phyloP scores from a whole-genome alignment of 2,888 invertebrate genomes.

The Agriopis marginaria region DNA sequence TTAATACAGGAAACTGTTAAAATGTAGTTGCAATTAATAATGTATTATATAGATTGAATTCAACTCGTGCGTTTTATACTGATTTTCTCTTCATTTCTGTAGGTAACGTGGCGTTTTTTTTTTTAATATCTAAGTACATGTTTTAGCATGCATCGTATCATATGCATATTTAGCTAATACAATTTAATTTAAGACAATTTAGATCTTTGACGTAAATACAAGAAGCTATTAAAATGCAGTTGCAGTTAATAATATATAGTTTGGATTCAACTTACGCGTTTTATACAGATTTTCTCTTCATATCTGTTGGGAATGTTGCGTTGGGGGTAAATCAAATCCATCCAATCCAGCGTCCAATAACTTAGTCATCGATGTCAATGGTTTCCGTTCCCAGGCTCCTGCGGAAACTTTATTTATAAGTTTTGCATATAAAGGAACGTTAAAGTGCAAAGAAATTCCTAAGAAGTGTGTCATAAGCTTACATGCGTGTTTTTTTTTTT shows the following conservation, averaged over 20 bases:
- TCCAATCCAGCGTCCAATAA: constrained; percentile 12
- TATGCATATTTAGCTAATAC: too few species aligned
- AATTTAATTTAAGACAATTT: too few species aligned
- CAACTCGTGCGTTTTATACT: constrained; percentile 4
- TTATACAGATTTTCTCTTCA: constrained; percentile 13
- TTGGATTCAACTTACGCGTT: not conserved
- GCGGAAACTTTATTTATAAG: constrained; percentile 1
- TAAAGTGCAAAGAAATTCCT: constrained; percentile 1
- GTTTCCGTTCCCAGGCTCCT: constrained; percentile 27
- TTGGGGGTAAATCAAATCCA: constrained; percentile 7
- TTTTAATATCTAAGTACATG: too few species aligned
- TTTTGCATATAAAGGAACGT: not conserved
- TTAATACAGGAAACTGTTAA: constrained; percentile 12
- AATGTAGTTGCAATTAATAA: constrained; percentile 1
- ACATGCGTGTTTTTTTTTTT: too few species aligned
- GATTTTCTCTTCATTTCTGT: constrained; percentile 14
- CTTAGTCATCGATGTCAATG: constrained; percentile 21
- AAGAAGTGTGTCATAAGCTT: not conserved
- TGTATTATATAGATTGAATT: not conserved
- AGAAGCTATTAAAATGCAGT: too few species aligned
- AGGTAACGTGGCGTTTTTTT: constrained; percentile 8
- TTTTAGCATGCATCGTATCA: too few species aligned
- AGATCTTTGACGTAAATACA: too few species aligned
- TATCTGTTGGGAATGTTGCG: constrained; percentile 6
- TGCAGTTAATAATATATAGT: too few species aligned